These are phyloP conservation scores for Hippocampus guttulatus DNA, from an alignment of 2,113 vertebrate genomes.

Conservation along the genomic window DNA sequence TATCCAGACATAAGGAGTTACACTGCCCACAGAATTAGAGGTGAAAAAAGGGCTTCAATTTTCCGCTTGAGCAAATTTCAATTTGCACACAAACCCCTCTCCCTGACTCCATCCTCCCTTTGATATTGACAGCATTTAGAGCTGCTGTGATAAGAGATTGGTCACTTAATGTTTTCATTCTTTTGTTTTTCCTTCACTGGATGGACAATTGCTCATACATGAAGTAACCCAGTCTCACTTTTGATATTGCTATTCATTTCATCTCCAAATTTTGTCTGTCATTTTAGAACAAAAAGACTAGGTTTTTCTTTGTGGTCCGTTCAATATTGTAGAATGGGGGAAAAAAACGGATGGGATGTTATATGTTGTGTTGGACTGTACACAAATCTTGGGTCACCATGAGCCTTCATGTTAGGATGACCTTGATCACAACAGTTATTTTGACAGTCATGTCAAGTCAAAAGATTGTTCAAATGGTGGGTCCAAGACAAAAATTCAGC, in stretches of 20 bases:
- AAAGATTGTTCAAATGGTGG: neutral
- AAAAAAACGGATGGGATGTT: neutral
- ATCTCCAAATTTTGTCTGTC: neutral
- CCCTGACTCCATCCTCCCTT: constrained; percentile 34
- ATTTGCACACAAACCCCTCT: constrained; percentile 52
- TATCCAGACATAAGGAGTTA: constrained; percentile 34
- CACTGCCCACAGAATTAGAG: constrained; percentile 41
- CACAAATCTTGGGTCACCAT: neutral
- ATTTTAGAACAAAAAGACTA: neutral
- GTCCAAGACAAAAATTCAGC: no score
- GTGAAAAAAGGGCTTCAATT: constrained; percentile 59
- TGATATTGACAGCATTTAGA: constrained; percentile 58
- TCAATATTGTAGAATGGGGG: neutral
- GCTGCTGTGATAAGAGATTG: constrained; percentile 50
- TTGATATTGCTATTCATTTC: neutral
- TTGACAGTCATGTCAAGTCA: neutral
- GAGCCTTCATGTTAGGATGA: neutral
- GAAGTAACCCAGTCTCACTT: neutral
- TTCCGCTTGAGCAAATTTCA: constrained; percentile 67
- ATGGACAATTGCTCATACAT: constrained; percentile 11
- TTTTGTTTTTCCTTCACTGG: constrained; percentile 28
- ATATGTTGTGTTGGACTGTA: neutral
- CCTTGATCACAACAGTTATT: neutral
- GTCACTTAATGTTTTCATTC: constrained; percentile 36
- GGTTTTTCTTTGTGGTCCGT: neutral